A percentile compares a stretch with the other conserved stretches of the same genome.
These are phyloP conservation scores for Fopius arisanus DNA, from an alignment of 1,140 invertebrate genomes.

Conservation along the genomic window DNA sequence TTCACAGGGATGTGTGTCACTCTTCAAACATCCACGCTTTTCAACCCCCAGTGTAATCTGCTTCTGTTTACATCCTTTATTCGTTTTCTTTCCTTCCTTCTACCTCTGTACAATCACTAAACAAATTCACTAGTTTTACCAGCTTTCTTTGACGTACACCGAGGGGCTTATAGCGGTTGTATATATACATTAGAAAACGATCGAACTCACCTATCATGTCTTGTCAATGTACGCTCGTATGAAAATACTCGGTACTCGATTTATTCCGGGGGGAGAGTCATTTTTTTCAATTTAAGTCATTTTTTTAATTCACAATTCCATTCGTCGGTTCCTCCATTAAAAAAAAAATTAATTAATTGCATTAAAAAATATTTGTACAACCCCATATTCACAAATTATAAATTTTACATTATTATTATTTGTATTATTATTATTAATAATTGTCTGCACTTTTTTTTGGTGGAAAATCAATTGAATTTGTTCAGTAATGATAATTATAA, in stretches of 20 bases:
- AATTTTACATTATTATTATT: too few relatives aligned
- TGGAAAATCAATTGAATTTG: too few relatives aligned
- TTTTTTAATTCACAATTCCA: too few relatives aligned
- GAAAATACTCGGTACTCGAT: constrained; percentile 17
- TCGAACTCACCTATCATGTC: constrained; percentile 15
- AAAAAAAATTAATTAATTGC: too few relatives aligned
- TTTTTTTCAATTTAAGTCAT: too few relatives aligned
- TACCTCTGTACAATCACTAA: not conserved
- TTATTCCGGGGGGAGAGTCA: not conserved
- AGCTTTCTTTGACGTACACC: not conserved
- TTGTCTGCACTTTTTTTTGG: too few relatives aligned
- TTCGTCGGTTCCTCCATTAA: too few relatives aligned
- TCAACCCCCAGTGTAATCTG: constrained; percentile 22
- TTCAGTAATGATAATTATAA: too few relatives aligned
- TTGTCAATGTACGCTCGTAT: constrained; percentile 18
- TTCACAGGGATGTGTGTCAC: constrained; percentile 30
- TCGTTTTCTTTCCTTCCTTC: constrained; percentile 8
- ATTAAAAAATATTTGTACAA: too few relatives aligned
- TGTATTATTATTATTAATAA: too few relatives aligned
- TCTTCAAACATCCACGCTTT: constrained; percentile 29
- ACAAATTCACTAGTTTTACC: not conserved
- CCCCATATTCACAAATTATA: too few relatives aligned
- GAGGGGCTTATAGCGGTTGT: not conserved
- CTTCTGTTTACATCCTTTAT: constrained; percentile 24
- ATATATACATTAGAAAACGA: not conserved